Base-by-base conservation (phyloP, 2,797 vertebrate species). In the Mastacembelus armatus region DNA sequence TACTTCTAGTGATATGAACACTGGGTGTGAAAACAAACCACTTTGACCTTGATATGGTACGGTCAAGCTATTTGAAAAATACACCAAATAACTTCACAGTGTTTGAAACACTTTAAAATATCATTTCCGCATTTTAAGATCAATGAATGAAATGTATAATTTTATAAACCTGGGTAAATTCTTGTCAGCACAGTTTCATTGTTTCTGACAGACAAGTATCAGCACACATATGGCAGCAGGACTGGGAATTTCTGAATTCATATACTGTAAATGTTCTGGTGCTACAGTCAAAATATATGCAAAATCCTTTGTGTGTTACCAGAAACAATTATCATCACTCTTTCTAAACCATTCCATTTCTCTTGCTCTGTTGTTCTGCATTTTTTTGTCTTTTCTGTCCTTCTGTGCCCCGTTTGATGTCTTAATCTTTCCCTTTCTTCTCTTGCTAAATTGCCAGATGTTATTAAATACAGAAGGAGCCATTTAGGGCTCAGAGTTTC, bases 401-500 rank as follows among this genome's bases (percentile, higher is more conserved):
- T 10, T 60, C 18, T 35, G 4, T 39, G 26, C 2, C 32, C 57
- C 22, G 62, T 47, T 42, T 54, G 29, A 33, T 18, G 24, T 58
- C n/a, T n/a, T n/a, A n/a, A n/a, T n/a, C n/a, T n/a, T 54, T 36
- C 33, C 10, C 3, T 42, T 10, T 48, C 7, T 40, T 22, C 16
- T 24, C 14, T 22, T 18, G 16, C 18, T 29, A 4, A 57, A 43
- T 51, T 38, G 66, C 15, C 11, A 62, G 9, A 42, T 61, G 16
- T 67, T 40, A 54, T 62, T 44, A 52, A 50, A 19, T 12, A 51
- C 12, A 55, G 54, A 40, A 68, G 35, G 36, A 47, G 45, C 30
- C 30, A 60, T 66, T 78, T n/a, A 44, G 19, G 19, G 16, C 30
- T 61, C 45, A 16, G n/a, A 57, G n/a, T n/a, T n/a, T n/a, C n/a